Evolutionary conservation across 2,113 vertebrate species (phyloP).

Genomic region (Jacana jacana): DNA sequence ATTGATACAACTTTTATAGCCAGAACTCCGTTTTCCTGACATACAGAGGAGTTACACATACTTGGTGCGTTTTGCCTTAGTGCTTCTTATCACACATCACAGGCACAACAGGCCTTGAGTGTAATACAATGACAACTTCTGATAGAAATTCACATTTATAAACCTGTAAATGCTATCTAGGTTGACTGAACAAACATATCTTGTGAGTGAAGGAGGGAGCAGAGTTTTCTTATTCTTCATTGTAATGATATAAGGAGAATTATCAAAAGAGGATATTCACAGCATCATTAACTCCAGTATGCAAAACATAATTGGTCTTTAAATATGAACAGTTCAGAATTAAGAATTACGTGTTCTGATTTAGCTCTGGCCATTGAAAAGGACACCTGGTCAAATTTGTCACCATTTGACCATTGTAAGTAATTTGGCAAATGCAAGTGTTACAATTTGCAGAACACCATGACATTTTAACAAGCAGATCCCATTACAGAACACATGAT

Average conservation of each 20-base stretch:
- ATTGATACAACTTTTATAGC: background rate
- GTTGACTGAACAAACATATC: background rate
- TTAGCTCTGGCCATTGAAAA: background rate
- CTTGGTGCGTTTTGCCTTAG: background rate
- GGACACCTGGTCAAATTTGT: background rate
- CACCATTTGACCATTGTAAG: background rate
- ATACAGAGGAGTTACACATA: background rate
- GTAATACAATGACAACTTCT: background rate
- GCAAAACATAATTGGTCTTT: background rate
- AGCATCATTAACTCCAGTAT: background rate
- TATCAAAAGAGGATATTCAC: background rate
- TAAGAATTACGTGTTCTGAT: background rate
- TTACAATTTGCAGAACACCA: background rate
- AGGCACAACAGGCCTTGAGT: background rate
- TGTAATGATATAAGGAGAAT: background rate
- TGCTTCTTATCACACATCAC: background rate
- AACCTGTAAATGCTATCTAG: background rate
- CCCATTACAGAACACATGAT: background rate
- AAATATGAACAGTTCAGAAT: background rate
- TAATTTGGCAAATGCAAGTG: background rate
- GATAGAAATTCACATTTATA: background rate
- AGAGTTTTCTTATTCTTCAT: background rate
- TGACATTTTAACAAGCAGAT: background rate
- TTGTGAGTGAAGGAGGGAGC: background rate
- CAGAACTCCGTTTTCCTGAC: background rate